A percentile compares a stretch with the other conserved stretches of the same genome.
Conservation (phyloP, 2,797 vertebrate genomes). For the Momotus momota region DNA sequence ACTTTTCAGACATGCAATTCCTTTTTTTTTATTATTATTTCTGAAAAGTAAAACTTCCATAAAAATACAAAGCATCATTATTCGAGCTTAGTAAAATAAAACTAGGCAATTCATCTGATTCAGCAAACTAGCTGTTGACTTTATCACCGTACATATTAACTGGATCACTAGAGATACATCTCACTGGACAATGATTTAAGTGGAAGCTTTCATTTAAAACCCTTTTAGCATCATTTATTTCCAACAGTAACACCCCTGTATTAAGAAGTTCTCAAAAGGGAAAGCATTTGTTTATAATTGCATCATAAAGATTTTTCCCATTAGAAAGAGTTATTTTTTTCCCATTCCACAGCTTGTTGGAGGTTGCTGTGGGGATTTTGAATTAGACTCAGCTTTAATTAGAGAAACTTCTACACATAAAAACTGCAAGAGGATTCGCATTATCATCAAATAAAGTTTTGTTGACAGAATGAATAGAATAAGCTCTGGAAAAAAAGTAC, state of each 20-base stretch:
- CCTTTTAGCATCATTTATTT: not conserved
- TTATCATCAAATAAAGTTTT: not conserved
- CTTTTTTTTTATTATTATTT: not conserved
- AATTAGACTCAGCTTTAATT: not conserved
- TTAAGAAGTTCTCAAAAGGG: not conserved
- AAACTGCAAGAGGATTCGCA: not conserved
- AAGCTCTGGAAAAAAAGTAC: not conserved
- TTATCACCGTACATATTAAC: not conserved
- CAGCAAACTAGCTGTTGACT: not conserved
- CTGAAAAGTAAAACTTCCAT: not conserved
- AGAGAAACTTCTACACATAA: not conserved
- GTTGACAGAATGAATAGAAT: not conserved
- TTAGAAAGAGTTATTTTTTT: not conserved
- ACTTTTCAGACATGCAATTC: not conserved
- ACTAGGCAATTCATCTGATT: not conserved
- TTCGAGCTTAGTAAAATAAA: not conserved
- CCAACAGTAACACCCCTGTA: not conserved
- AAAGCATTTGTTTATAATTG: not conserved
- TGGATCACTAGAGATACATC: not conserved
- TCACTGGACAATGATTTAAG: not conserved
- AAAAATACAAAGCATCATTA: not conserved
- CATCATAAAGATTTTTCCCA: not conserved
- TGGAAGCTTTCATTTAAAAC: not conserved
- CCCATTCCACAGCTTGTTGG: not conserved
- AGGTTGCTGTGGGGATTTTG: not conserved